Evolutionary conservation across 2,888 invertebrate genomes (phyloP).

Genomic region (Danaus chrysippus): DNA sequence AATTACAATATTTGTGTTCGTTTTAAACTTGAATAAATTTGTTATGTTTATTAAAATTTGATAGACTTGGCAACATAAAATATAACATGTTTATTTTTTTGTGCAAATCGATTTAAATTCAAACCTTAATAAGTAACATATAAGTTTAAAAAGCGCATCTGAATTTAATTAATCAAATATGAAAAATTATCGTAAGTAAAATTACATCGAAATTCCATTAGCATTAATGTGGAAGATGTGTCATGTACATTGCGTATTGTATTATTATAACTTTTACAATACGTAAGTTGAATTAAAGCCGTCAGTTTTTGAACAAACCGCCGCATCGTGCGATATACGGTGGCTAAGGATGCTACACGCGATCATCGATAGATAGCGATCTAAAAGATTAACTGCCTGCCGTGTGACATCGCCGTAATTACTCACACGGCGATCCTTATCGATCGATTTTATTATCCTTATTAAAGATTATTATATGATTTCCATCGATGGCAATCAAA

Average conservation of each 20-base stretch:
- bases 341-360: constrained; percentile 55
- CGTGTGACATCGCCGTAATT: constrained; percentile 70
- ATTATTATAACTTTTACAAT: constrained; percentile 44
- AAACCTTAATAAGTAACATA: constrained; percentile 34
- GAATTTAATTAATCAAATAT: constrained; percentile 54
- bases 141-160: constrained; percentile 33
- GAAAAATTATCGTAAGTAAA: constrained; percentile 48
- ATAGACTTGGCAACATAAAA: constrained; percentile 1
- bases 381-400: constrained; percentile 67
- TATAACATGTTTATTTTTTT: constrained; percentile 9
- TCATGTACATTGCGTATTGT: constrained; percentile 32
- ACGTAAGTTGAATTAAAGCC: constrained; percentile 44
- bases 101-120: constrained; percentile 15
- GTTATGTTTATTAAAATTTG: neutral
- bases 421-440: constrained; percentile 64
- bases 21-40: neutral
- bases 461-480: constrained; percentile 34
- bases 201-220: constrained; percentile 68
- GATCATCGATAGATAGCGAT: constrained; percentile 68
- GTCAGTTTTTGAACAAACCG: constrained; percentile 36
- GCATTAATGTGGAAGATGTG: constrained; percentile 41
- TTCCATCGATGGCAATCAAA: constrained; percentile 34
- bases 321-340: constrained; percentile 39
- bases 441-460: constrained; percentile 53
- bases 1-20: constrained; percentile 18